Conservation (phyloP, 2,888 invertebrate species). For the Ernsta delagoae region DNA sequence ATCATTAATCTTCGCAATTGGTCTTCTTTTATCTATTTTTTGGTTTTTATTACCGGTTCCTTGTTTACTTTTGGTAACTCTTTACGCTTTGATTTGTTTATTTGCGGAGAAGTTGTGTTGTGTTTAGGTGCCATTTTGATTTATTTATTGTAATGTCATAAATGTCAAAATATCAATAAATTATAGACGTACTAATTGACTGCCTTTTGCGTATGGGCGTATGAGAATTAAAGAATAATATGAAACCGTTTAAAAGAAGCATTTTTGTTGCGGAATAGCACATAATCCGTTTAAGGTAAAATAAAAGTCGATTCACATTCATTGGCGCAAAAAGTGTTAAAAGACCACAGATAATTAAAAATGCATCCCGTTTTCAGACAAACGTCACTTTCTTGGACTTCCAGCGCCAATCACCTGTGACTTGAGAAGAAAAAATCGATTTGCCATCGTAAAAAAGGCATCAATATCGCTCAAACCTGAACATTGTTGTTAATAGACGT, state of each 20-base stretch:
- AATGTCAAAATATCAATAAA: constrained; percentile 18
- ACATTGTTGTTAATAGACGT: constrained; percentile 57
- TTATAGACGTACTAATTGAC: neutral
- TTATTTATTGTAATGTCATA: constrained; percentile 10
- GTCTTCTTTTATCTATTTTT: constrained; percentile 15
- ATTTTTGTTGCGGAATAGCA: constrained; percentile 17
- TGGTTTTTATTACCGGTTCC: neutral
- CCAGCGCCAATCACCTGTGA: constrained; percentile 25
- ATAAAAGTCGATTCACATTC: constrained; percentile 32
- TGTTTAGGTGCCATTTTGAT: neutral
- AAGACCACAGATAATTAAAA: constrained; percentile 30
- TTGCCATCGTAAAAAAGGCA: constrained; percentile 40
- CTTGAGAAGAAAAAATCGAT: constrained; percentile 40
- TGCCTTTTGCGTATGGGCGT: neutral
- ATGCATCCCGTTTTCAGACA: constrained; percentile 34
- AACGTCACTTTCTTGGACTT: constrained; percentile 29
- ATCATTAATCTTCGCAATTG: constrained; percentile 47
- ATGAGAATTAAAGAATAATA: neutral
- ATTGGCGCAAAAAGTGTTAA: constrained; percentile 25
- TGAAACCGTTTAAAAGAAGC: neutral
- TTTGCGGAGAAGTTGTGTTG: neutral
- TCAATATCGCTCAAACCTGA: constrained; percentile 44
- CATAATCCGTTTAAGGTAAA: constrained; percentile 33
- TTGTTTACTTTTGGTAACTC: neutral
- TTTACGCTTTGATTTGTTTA: neutral